Evolutionary conservation across 2,797 vertebrate species (phyloP), one percentile per base, ranked within the genome.

Genomic region (Menidia menidia): DNA sequence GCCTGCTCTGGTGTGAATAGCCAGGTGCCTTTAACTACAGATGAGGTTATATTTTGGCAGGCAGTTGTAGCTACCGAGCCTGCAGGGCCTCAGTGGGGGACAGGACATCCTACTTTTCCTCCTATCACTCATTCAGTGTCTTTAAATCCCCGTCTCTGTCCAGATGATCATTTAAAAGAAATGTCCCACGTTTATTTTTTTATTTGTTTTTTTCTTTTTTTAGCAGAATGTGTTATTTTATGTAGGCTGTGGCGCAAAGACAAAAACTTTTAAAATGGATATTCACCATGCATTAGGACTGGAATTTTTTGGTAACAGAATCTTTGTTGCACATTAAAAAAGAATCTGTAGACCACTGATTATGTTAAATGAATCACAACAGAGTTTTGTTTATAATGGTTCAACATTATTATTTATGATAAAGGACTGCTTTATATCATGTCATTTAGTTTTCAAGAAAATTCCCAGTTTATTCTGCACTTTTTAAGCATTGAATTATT

Each of bases 41-140:
- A 88, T 89, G 90, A 93, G 87, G 87, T 90, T 92, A 90, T 89
- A 78, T 86, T 86, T 88, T 92, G 91, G 91, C 91, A 92, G 87
- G 51, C 71, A 67, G 48, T 52, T 83, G 77, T 72, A 90, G 88
- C 90, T 92, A 92, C 90, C 65, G 87, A 87, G 88, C 90, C 87
- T 87, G 63, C 83, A 68, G 81, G 88, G 87, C 72, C 87, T 87
- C 81, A 56, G 81, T 68, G 64, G 87, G 88, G 78, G 80, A 82
- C 73, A 68, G 71, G 71, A 87, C 88, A 86, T 81, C 85, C 89
- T 84, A 78, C 71, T 84, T 87, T 85, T 89, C 80, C 87, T 77
- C 71, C 89, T 71, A 85, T 91, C 89, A 87, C 73, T 91, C 86
- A 87, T 88, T 67, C 62, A 44, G 62, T 1, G 10, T 71, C 56